Percentiles rank a stretch among this genome's conserved stretches.
These are phyloP conservation scores for Colistium nudipinnis DNA, from an alignment of 2,113 vertebrate genomes.

Conservation along the genomic window DNA sequence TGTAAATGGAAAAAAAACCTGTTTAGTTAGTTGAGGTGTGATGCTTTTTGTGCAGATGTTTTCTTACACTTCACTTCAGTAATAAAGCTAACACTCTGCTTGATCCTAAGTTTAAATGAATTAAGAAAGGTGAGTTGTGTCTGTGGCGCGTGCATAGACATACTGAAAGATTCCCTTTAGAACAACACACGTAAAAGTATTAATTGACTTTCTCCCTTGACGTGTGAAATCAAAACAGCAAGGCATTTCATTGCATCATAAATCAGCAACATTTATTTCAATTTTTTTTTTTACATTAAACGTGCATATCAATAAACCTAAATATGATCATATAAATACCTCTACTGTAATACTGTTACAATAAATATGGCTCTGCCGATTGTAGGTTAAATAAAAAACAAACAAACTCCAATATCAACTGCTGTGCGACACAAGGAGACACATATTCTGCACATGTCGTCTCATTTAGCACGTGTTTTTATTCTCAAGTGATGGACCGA, in stretches of 20 bases:
- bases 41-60: no score
- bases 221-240: conserved; percentile 38
- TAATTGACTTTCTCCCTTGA: background rate
- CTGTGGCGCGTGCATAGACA: background rate
- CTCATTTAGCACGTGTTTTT: conserved; percentile 36
- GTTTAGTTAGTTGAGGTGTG: no score
- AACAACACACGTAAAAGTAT: background rate
- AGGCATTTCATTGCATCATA: conserved; percentile 51
- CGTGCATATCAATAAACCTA: conserved; percentile 74
- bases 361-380: conserved; percentile 77
- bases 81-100: background rate
- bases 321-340: conserved; percentile 73
- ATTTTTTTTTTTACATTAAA: conserved; percentile 77
- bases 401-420: conserved; percentile 58
- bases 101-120: background rate
- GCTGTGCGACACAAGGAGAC: conserved; percentile 49
- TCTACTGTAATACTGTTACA: conserved; percentile 72
- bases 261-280: conserved; percentile 77
- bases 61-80: background rate
- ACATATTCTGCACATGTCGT: conserved; percentile 42
- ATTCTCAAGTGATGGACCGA: conserved; percentile 26
- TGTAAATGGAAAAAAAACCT: no score
- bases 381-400: conserved; percentile 63
- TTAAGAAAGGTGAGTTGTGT: background rate
- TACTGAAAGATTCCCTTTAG: background rate